Evolutionary conservation across 2,888 invertebrate genomes (phyloP), one percentile per base, ranked within the genome.

Genomic region (Drosophila hamatofila): DNA sequence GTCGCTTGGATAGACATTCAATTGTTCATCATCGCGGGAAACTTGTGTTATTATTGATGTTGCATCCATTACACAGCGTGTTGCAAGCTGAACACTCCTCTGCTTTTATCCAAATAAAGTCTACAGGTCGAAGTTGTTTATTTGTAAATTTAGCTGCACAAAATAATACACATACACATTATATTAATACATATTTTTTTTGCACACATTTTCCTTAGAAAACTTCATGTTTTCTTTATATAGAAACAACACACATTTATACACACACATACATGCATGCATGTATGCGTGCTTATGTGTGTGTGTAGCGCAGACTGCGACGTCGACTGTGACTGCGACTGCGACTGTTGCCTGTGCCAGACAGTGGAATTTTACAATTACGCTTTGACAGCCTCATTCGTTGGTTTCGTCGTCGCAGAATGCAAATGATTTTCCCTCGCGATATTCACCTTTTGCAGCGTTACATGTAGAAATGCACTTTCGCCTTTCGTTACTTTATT

Each of bases 41-140:
- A 98, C 98, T 96, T 98, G 97, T 94, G 98, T 97, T 94, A 98
- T 98, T 95, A 98, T 98, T 96, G 98, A 98, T 97, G 98, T 97
- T 96, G 97, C 97, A 97, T 98, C 98, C 98, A 97, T 97, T 96
- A 91, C 92, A 92, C 86, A 64, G 83, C 83, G 86, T 80, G 74
- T 74, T 72, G 74, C 70, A 80, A 75, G 64, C 41, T 66, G 12
- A 42, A 59, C 61, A 61, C 62, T 70, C 48, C 62, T 60, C 51
- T 44, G 25, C 41, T 60, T 65, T 58, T 61, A 46, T 54, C 30
- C 46, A 52, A 64, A 44, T 72, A 35, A 71, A 70, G 51, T 59
- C 44, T 18, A 60, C 71, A 71, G 64, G 48, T 63, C 72, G 51
- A 57, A 57, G 59, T 77, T 46, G 62, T 72, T 75, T 75, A 56